Evolutionary conservation across 2,113 vertebrate genomes (phyloP).

Genomic region (Pseudois nayaur): DNA sequence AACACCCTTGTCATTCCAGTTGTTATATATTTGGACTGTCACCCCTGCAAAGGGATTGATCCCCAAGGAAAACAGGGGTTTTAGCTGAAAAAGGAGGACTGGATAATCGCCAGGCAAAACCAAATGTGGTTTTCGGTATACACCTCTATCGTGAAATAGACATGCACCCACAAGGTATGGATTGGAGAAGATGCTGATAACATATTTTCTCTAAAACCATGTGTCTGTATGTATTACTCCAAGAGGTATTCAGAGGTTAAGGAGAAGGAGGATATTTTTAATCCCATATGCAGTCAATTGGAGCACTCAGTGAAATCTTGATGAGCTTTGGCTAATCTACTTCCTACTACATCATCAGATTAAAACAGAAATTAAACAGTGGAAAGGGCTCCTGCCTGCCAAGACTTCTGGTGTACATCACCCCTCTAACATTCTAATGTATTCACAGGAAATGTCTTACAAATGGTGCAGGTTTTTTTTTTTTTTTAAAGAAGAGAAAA

Average conservation of each 20-base stretch:
- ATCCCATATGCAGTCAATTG: background rate
- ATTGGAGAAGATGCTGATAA: background rate
- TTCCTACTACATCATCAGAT: background rate
- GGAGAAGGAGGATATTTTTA: background rate
- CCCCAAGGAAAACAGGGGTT: background rate
- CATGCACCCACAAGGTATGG: fast-evolving
- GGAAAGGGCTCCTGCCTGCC: background rate
- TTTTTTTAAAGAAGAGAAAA: background rate
- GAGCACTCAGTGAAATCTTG: background rate
- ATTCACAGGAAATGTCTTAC: background rate
- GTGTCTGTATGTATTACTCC: background rate
- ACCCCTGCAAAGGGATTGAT: background rate
- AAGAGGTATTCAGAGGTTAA: background rate
- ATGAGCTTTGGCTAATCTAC: background rate
- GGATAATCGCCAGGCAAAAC: background rate
- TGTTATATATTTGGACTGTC: background rate
- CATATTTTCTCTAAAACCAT: background rate
- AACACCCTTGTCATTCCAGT: background rate
- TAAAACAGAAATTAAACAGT: background rate
- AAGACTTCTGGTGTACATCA: background rate
- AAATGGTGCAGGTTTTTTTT: background rate
- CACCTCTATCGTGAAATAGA: background rate
- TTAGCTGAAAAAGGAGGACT: background rate
- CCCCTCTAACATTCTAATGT: background rate
- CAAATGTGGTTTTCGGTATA: background rate